Percentiles rank a stretch among this genome's conserved stretches.
These are phyloP conservation scores for Stomatorhinus ivindoensis DNA, from an alignment of 2,113 vertebrate genomes.

Conservation along the genomic window DNA sequence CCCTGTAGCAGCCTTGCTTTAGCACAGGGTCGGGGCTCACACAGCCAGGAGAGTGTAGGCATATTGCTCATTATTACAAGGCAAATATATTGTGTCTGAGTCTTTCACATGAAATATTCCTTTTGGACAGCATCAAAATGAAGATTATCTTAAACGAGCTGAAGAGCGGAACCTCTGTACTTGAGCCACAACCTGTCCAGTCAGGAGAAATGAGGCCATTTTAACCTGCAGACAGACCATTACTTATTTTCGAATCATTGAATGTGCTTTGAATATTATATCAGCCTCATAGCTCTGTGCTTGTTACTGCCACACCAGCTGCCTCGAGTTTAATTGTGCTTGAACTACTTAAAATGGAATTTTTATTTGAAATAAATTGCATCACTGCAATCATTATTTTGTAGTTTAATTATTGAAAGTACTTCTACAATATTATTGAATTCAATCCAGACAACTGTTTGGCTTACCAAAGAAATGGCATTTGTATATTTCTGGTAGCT, in stretches of 20 bases:
- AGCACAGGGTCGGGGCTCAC: not conserved
- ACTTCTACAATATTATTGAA: not conserved
- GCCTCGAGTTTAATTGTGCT: not conserved
- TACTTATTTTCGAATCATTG: not conserved
- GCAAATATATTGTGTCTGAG: not conserved
- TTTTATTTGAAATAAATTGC: not conserved
- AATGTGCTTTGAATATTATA: conserved; percentile 2
- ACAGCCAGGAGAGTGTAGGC: not conserved
- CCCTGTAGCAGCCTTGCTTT: not conserved
- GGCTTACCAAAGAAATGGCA: not conserved
- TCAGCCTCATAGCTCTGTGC: not conserved
- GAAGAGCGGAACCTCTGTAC: not conserved
- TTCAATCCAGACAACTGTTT: not conserved
- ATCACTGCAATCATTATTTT: not conserved
- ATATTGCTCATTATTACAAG: not conserved
- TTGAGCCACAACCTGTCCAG: not conserved
- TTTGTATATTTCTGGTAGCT: not conserved
- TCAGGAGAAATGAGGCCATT: not conserved
- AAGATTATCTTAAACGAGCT: not conserved
- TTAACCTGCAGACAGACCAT: not conserved
- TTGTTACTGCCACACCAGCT: not conserved
- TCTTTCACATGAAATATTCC: not conserved
- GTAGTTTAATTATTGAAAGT: not conserved
- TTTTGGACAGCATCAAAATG: not conserved
- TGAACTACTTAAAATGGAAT: not conserved